A percentile compares a stretch with the other conserved stretches of the same genome.
phyloP scores from a whole-genome alignment of 2,113 vertebrate species.

The Elephantulus edwardii region DNA sequence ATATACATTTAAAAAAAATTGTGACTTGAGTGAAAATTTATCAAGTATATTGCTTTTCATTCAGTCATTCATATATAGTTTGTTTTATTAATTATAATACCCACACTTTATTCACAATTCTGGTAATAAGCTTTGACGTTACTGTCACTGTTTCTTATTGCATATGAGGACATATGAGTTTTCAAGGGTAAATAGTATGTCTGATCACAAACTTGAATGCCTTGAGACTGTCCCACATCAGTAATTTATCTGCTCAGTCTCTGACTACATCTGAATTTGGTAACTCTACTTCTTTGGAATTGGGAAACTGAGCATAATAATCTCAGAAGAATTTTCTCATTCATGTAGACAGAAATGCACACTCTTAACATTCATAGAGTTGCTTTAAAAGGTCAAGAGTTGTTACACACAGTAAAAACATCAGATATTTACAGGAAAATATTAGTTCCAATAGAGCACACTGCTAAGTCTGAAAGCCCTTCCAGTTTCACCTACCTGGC shows the following conservation, averaged over 20 bases:
- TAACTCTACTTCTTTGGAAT: neutral
- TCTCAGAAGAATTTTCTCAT: neutral
- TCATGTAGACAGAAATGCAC: neutral
- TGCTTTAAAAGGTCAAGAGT: neutral
- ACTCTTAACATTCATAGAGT: neutral
- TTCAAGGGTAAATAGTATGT: too few species aligned
- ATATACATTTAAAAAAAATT: too few species aligned
- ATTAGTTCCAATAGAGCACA: neutral
- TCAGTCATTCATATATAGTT: too few species aligned
- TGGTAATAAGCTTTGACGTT: too few species aligned
- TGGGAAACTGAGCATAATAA: neutral
- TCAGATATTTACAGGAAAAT: neutral
- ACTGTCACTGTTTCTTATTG: too few species aligned
- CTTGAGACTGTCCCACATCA: neutral
- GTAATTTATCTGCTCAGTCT: neutral
- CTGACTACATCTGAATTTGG: neutral
- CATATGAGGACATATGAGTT: too few species aligned
- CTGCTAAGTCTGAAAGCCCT: neutral
- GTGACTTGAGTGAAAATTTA: too few species aligned
- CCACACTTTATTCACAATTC: neutral
- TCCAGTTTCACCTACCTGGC: neutral
- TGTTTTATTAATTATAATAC: too few species aligned
- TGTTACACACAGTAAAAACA: neutral
- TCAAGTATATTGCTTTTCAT: too few species aligned
- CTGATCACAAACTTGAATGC: neutral